A percentile compares a stretch with the other conserved stretches of the same genome.
Evolutionary conservation across 2,797 vertebrate genomes (phyloP).

Genomic region (Enteromius viviparus): DNA sequence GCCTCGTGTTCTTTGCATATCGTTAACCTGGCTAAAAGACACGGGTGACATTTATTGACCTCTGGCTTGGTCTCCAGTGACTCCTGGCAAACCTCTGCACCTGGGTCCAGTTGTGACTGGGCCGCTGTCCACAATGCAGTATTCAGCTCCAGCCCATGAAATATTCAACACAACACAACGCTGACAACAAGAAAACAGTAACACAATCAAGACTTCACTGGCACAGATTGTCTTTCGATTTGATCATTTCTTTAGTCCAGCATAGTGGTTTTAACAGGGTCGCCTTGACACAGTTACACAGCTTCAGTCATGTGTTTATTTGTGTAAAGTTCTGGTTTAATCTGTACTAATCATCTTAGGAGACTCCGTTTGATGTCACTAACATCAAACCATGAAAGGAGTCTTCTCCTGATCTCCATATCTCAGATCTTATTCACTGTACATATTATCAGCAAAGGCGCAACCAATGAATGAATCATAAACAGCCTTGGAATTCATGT

Average conservation of each 20-base stretch:
- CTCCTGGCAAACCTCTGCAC: conserved; percentile 31
- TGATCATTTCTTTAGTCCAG: background rate
- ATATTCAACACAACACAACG: conserved; percentile 59
- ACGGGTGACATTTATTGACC: conserved; percentile 35
- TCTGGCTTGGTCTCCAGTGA: conserved; percentile 30
- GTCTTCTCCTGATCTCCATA: background rate
- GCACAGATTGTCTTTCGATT: background rate
- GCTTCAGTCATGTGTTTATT: conserved; percentile 9
- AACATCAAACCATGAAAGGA: conserved; percentile 5
- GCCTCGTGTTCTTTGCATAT: conserved; percentile 57
- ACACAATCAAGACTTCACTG: conserved; percentile 45
- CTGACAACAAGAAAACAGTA: conserved; percentile 57
- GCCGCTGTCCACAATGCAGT: conserved; percentile 50
- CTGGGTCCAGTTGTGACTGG: conserved; percentile 39
- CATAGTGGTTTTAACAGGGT: background rate
- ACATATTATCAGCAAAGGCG: conserved; percentile 4
- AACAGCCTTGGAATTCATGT: background rate
- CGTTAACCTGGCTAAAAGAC: conserved; percentile 62
- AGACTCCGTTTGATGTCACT: conserved; percentile 15
- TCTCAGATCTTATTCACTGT: conserved; percentile 28
- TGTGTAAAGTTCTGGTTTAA: background rate
- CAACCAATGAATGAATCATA: conserved; percentile 17
- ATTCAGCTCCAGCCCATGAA: conserved; percentile 60
- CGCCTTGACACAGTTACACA: background rate
- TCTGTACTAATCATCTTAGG: conserved; percentile 15